Percentiles rank a stretch among this genome's conserved stretches.
Conservation (phyloP, 2,888 invertebrate species). For the Galerucella calmariensis region DNA sequence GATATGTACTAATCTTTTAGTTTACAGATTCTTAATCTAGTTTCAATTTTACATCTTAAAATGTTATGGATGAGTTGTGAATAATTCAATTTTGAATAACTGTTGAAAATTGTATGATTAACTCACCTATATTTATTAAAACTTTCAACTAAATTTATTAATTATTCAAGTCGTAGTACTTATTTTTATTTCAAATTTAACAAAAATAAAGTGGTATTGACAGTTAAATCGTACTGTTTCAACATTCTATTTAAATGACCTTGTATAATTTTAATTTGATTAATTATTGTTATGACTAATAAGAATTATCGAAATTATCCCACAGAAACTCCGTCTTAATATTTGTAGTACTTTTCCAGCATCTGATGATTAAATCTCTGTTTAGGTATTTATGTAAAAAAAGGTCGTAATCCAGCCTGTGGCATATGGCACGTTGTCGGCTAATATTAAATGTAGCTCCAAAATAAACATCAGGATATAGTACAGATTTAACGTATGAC, state of each 20-base stretch:
- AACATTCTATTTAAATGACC: background rate
- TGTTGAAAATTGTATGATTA: too few species aligned
- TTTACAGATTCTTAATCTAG: too few species aligned
- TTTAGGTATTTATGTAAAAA: background rate
- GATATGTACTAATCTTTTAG: too few species aligned
- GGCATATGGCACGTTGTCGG: conserved; percentile 10
- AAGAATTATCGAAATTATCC: background rate
- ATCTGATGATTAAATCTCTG: background rate
- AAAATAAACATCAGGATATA: conserved; percentile 47
- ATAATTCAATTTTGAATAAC: too few species aligned
- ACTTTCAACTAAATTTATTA: too few species aligned
- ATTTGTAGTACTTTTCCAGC: background rate
- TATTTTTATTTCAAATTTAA: too few species aligned
- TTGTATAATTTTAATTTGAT: conserved; percentile 1
- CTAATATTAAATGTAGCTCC: conserved; percentile 35
- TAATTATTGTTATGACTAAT: background rate
- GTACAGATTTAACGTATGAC: conserved; percentile 50
- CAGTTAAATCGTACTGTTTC: background rate
- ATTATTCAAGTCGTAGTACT: too few species aligned
- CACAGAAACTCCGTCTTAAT: background rate
- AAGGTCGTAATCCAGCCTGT: background rate
- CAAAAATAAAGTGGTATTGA: background rate
- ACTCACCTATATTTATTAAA: too few species aligned
- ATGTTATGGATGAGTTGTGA: too few species aligned
- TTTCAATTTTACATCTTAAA: too few species aligned